Percentiles rank a stretch among this genome's conserved stretches.
Evolutionary conservation across 2,888 invertebrate genomes (phyloP).

Genomic region (Leptarthrus brevirostris): DNA sequence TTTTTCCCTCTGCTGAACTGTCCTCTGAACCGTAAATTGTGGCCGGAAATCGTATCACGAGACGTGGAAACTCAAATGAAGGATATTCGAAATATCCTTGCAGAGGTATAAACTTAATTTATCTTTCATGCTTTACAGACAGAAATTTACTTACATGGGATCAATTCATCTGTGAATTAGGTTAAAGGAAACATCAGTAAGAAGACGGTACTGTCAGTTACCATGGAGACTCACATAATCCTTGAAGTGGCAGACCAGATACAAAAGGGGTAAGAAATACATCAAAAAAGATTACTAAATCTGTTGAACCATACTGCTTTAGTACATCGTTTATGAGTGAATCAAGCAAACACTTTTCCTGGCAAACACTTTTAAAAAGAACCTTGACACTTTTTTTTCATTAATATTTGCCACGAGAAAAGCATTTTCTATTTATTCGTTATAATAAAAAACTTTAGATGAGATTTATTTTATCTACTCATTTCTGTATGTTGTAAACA

Average conservation of each 20-base stretch:
- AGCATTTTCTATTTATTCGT: too few relatives aligned
- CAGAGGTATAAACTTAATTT: conserved; percentile 69
- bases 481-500: too few relatives aligned
- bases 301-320: too few relatives aligned
- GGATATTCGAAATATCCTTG: conserved; percentile 74
- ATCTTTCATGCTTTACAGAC: conserved; percentile 19
- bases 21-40: conserved; percentile 74
- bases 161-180: conserved; percentile 56
- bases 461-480: too few relatives aligned
- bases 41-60: conserved; percentile 78
- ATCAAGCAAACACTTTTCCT: too few relatives aligned
- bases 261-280: conserved; percentile 67
- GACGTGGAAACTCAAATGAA: conserved; percentile 79
- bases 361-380: too few relatives aligned
- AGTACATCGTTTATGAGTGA: too few relatives aligned
- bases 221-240: conserved; percentile 78
- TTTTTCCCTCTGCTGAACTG: conserved; percentile 80
- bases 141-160: conserved; percentile 29
- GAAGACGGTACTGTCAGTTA: conserved; percentile 89
- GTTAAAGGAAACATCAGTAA: conserved; percentile 83
- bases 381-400: too few relatives aligned
- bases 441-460: too few relatives aligned
- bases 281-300: too few relatives aligned
- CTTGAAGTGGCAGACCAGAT: conserved; percentile 71
- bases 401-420: too few relatives aligned